Evolutionary conservation across 2,888 invertebrate species (phyloP).

Genomic region (Trachelus stipa): DNA sequence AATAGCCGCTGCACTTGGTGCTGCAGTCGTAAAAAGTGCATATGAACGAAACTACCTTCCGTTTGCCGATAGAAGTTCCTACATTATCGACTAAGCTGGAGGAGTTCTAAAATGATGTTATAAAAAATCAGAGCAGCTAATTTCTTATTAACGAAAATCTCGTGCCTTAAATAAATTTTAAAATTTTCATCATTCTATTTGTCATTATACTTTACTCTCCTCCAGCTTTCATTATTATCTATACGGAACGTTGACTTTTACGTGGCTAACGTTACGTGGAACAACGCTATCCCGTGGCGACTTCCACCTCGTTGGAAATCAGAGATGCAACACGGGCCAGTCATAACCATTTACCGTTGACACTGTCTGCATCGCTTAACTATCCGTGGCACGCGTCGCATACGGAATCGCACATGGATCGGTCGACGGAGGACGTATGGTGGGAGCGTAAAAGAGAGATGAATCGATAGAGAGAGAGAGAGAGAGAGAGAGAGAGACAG

Average conservation of each 20-base stretch:
- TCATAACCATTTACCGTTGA: constrained; percentile 61
- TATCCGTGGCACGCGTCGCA: constrained; percentile 46
- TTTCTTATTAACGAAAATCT: neutral
- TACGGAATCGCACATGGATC: constrained; percentile 37
- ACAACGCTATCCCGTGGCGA: constrained; percentile 4
- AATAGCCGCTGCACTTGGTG: neutral
- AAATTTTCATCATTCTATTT: neutral
- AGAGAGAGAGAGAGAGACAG: neutral
- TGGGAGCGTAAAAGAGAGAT: neutral
- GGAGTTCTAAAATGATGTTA: neutral
- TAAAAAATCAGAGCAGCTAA: neutral
- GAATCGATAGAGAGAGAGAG: neutral
- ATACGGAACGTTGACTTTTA: neutral
- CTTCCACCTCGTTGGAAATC: constrained; percentile 43
- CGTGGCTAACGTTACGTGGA: neutral
- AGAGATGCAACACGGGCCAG: constrained; percentile 54
- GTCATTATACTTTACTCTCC: neutral
- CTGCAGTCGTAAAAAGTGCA: neutral
- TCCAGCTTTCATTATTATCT: neutral
- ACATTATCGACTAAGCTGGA: neutral
- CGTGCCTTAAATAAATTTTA: neutral
- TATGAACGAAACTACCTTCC: neutral
- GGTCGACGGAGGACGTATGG: neutral
- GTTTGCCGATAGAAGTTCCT: neutral
- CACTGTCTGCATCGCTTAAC: constrained; percentile 56